Evolutionary conservation across 2,888 invertebrate species (phyloP).

Genomic region (Scaptomyza flava): DNA sequence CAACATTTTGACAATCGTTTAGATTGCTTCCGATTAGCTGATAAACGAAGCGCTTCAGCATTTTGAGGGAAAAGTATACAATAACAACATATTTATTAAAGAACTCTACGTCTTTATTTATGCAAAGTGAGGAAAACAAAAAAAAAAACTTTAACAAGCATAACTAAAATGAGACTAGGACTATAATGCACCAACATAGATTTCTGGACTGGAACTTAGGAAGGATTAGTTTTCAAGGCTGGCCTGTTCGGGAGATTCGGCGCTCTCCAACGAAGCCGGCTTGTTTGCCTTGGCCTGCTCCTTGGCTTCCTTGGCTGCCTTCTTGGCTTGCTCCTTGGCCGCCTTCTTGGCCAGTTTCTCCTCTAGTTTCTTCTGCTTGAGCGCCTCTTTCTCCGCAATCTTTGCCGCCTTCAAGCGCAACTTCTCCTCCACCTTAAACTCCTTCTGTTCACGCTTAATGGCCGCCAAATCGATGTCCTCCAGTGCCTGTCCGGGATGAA

Average conservation of each 20-base stretch:
- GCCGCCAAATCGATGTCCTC: slow-evolving; percentile 63
- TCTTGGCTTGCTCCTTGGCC: slow-evolving; percentile 70
- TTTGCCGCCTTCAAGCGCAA: slow-evolving; percentile 66
- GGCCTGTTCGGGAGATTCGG: slow-evolving; percentile 28
- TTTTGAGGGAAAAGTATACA: neutral
- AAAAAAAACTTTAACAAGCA: slow-evolving; percentile 17
- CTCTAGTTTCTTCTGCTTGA: slow-evolving; percentile 68
- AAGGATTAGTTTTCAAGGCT: slow-evolving; percentile 25
- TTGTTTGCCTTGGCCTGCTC: slow-evolving; percentile 56
- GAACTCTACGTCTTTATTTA: slow-evolving; percentile 61
- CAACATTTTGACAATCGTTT: slow-evolving; percentile 27
- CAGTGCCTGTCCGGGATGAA: slow-evolving; percentile 38
- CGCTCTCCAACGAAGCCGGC: slow-evolving; percentile 44
- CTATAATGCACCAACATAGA: slow-evolving; percentile 68
- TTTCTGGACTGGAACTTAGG: slow-evolving; percentile 2
- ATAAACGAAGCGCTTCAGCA: slow-evolving; percentile 41
- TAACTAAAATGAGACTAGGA: slow-evolving; percentile 45
- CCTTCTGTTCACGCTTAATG: slow-evolving; percentile 71
- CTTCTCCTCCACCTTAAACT: slow-evolving; percentile 70
- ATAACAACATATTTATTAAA: slow-evolving; percentile 28
- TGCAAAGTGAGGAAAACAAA: slow-evolving; percentile 38
- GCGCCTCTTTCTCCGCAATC: slow-evolving; percentile 60
- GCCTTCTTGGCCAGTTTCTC: slow-evolving; percentile 73
- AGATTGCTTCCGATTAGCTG: slow-evolving; percentile 57
- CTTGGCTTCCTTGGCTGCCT: slow-evolving; percentile 56